Evolutionary conservation across 1,140 invertebrate species (phyloP), one percentile per base, ranked within the genome.

Genomic region (Philotrypesis tridentata): DNA sequence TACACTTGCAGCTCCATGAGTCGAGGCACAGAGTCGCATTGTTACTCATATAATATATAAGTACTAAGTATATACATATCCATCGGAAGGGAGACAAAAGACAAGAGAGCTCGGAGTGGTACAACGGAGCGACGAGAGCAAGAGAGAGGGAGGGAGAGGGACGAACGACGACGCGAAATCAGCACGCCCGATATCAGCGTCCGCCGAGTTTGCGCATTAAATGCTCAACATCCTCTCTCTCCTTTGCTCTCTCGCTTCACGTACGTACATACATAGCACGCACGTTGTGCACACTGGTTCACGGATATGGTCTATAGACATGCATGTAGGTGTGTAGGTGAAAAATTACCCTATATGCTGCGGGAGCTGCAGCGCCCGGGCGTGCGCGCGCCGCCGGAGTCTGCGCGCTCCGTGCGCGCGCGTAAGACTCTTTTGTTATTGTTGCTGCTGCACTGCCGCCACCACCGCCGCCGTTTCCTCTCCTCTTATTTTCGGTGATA

Each of bases 331-430:
- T 37, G 7, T 71, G 7, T 33, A 29, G 21, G 40, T 55, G 71
- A 73, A 55, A 55, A 55, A 73, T 73, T 73, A 73, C 71, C 71
- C 71, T 73, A 8, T 14, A 33, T 43, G 37, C 6, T 3, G 55
- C n/a, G 14, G 5, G 25, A n/a, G n/a, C 55, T 9, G 60, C 7
- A 31, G 8, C 29, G 55, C 29, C 21, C 21, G n/a, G n/a, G n/a
- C n/a, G n/a, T n/a, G n/a, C n/a, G 61, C 25, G 63, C 37, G 63
- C 37, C 33, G 31, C n/a, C 33, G 37, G 75, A 65, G 61, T 60
- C 61, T 37, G 61, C 33, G 27, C 33, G 23, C 40, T 43, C 48
- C 40, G 71, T 4, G 67, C 37, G 70, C 21, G 11, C 55, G 55
- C n/a, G n/a, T n/a, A n/a, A n/a, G n/a, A 6, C 73, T 12, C 23